A percentile compares a stretch with the other conserved stretches of the same genome.
Evolutionary conservation across 1,140 invertebrate species (phyloP).

Genomic region (Oryctes rhinoceros): DNA sequence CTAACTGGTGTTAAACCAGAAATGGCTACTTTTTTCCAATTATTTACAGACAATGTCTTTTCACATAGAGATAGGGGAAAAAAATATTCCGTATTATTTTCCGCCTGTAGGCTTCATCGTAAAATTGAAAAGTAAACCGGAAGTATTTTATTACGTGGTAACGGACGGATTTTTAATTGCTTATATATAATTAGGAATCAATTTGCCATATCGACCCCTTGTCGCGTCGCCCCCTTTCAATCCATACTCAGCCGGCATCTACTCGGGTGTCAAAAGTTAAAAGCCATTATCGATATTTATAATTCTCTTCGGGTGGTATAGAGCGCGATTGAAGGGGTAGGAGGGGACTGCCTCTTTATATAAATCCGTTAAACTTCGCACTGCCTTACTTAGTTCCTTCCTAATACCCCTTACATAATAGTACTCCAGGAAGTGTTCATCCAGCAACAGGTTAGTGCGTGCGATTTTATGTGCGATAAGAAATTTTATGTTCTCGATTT

Average conservation of each 20-base stretch:
- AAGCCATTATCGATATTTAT: constrained; percentile 34
- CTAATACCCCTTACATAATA: constrained; percentile 24
- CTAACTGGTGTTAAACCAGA: background rate
- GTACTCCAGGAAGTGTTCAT: constrained; percentile 22
- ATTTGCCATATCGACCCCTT: constrained; percentile 13
- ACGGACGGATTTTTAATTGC: constrained; percentile 23
- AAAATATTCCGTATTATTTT: background rate
- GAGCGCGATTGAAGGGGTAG: constrained; percentile 20
- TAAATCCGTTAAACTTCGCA: constrained; percentile 31
- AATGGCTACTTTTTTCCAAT: background rate
- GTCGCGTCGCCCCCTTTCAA: background rate
- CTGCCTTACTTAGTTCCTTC: constrained; percentile 27
- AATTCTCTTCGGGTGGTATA: constrained; percentile 30
- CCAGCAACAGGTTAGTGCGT: constrained; percentile 31
- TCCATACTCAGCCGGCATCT: background rate
- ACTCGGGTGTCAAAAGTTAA: constrained; percentile 21
- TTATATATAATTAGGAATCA: constrained; percentile 9
- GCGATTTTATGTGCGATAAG: background rate
- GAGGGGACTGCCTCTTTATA: constrained; percentile 17
- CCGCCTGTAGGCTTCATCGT: background rate
- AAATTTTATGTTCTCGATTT: background rate
- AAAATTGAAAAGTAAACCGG: background rate
- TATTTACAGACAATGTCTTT: background rate
- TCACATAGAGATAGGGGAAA: background rate
- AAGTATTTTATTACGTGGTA: constrained; percentile 12